Evolutionary conservation across 2,888 invertebrate species (phyloP).

Genomic region (Metacarcinus magister): DNA sequence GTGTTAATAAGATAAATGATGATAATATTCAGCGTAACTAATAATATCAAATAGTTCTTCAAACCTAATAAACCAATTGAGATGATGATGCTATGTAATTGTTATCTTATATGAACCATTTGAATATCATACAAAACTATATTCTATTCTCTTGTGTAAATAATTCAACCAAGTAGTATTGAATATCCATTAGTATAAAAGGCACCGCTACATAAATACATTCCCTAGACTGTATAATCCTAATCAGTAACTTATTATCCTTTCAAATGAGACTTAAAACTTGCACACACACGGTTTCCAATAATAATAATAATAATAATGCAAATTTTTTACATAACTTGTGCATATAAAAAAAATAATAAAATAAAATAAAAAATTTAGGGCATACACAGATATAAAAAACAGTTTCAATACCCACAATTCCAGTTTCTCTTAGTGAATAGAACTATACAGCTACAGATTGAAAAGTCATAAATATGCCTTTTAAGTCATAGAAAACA

Average conservation of each 20-base stretch:
- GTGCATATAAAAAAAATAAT: neutral
- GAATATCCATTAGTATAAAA: neutral
- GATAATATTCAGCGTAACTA: neutral
- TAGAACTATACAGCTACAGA: neutral
- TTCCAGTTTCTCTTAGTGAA: neutral
- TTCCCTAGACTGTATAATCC: neutral
- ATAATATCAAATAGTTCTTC: neutral
- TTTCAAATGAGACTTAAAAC: neutral
- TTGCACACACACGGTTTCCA: neutral
- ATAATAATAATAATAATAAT: constrained; percentile 33
- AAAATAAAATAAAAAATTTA: neutral
- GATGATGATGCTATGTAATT: neutral
- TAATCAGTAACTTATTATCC: neutral
- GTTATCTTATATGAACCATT: neutral
- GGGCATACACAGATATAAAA: neutral
- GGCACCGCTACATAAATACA: neutral
- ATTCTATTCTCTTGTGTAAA: neutral
- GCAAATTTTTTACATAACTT: neutral
- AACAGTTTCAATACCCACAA: neutral
- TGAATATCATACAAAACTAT: constrained; percentile 18
- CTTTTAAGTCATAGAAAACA: neutral
- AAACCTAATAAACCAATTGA: neutral
- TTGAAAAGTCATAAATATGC: neutral
- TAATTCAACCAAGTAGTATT: neutral
- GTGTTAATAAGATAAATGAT: neutral